Evolutionary conservation across 2,888 invertebrate genomes (phyloP).

Genomic region (Nephrocerus scutellatus): DNA sequence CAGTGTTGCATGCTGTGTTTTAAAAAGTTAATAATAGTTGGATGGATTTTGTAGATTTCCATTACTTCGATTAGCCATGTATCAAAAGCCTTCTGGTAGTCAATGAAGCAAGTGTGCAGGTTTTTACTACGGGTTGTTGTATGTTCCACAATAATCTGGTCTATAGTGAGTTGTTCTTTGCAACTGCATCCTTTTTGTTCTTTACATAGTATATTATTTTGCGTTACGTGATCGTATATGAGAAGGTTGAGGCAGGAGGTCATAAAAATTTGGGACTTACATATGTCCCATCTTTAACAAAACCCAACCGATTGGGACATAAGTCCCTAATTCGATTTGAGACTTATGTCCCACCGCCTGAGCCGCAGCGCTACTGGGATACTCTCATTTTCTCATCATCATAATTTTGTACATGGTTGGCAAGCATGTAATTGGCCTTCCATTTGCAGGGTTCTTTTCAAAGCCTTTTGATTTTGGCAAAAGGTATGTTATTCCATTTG

Average conservation of each 20-base stretch:
- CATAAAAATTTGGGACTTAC: too few species aligned
- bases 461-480: slow-evolving; percentile 4
- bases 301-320: too few species aligned
- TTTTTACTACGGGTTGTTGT: slow-evolving; percentile 1
- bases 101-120: slow-evolving; percentile 8
- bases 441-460: slow-evolving; percentile 4
- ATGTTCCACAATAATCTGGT: slow-evolving; percentile 8
- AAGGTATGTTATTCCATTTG: neutral
- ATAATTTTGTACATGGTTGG: slow-evolving; percentile 12
- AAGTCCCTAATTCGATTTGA: too few species aligned
- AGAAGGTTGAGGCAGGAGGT: slow-evolving; percentile 6
- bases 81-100: slow-evolving; percentile 17
- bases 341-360: too few species aligned
- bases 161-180: slow-evolving; percentile 13
- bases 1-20: slow-evolving; percentile 4
- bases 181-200: slow-evolving; percentile 13
- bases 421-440: slow-evolving; percentile 9
- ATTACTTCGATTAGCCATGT: slow-evolving; percentile 12
- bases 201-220: slow-evolving; percentile 12
- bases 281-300: too few species aligned
- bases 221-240: slow-evolving; percentile 8
- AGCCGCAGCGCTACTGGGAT: too few species aligned
- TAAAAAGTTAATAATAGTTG: slow-evolving; percentile 9
- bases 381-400: too few species aligned
- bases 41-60: slow-evolving; percentile 10